Evolutionary conservation across 2,113 vertebrate genomes (phyloP).

Genomic region (Myxocyprinus asiaticus): DNA sequence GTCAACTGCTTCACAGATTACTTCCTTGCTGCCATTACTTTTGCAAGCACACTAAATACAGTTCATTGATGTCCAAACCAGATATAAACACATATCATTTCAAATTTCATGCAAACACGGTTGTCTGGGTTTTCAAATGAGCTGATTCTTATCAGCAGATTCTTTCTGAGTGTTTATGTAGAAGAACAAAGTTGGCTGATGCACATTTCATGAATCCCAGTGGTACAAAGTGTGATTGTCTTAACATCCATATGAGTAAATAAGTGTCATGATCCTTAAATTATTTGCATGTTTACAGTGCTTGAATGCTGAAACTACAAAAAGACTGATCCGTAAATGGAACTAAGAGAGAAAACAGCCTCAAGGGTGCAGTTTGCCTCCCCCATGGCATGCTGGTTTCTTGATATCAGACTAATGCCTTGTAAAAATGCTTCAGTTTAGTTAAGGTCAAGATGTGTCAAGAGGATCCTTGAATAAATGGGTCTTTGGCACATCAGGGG

Average conservation of each 20-base stretch:
- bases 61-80: too few relatives aligned
- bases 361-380: neutral
- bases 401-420: conserved; percentile 21
- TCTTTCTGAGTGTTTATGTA: neutral
- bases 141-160: too few relatives aligned
- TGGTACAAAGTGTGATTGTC: neutral
- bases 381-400: neutral
- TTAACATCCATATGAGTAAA: conserved; percentile 16
- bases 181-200: neutral
- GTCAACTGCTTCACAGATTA: neutral
- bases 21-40: neutral
- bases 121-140: too few relatives aligned
- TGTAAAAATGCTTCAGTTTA: conserved; percentile 22
- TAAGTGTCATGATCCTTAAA: conserved; percentile 14
- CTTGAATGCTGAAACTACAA: conserved; percentile 2
- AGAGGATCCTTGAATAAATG: conserved; percentile 17
- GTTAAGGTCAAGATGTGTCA: conserved; percentile 29
- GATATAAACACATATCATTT: neutral
- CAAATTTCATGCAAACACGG: too few relatives aligned
- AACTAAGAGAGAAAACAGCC: neutral
- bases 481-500: conserved; percentile 13
- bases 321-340: neutral
- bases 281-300: conserved; percentile 27
- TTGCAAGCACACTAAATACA: too few relatives aligned
- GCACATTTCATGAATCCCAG: conserved; percentile 5